Evolutionary conservation across 1,140 invertebrate species (phyloP), one percentile per base, ranked within the genome.

Genomic region (Plodia interpunctella): DNA sequence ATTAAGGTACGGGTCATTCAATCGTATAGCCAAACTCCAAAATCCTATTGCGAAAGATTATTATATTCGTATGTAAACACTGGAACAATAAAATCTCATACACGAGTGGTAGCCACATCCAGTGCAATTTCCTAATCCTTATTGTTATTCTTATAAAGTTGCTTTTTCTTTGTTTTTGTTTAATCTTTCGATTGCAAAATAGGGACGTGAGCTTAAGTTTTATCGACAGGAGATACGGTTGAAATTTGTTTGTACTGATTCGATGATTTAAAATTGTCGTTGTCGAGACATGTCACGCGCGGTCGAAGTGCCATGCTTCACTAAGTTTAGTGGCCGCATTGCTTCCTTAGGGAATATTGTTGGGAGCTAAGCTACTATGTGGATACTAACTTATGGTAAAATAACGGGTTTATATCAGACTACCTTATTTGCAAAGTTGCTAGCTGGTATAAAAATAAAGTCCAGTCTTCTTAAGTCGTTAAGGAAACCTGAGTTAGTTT

Each of bases 221-320:
- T 44, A 44, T 17, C 6, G 5, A 10, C 1, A 10, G 8, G 38
- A 3, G 38, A 15, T 44, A 44, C 2, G 38, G 38, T 44, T 44
- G 13, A 15, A 15, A 44, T 4, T 44, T 10, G 38, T 44, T 15
- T 44, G 38, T 15, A 5, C 5, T 44, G 13, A 4, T 28, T 50
- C n/a, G 5, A 18, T 3, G 2, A 51, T 21, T 30, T 11, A 30
- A 15, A 51, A 32, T 19, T 53, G 65, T 54, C 18, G 21, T 57
- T 52, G 53, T 49, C 54, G 61, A 60, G 66, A 66, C 68, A 55
- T 62, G 64, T 63, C 65, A 75, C 60, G 72, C 65, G 32, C 55
- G 66, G 62, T 57, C 59, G 59, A 44, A 69, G 49, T 68, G 72
- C 62, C 65, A 68, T 68, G 69, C 59, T 65, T 65, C 59, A 72